Base-by-base conservation (phyloP, 2,888 invertebrate genomes). In the Tetragnatha montana region DNA sequence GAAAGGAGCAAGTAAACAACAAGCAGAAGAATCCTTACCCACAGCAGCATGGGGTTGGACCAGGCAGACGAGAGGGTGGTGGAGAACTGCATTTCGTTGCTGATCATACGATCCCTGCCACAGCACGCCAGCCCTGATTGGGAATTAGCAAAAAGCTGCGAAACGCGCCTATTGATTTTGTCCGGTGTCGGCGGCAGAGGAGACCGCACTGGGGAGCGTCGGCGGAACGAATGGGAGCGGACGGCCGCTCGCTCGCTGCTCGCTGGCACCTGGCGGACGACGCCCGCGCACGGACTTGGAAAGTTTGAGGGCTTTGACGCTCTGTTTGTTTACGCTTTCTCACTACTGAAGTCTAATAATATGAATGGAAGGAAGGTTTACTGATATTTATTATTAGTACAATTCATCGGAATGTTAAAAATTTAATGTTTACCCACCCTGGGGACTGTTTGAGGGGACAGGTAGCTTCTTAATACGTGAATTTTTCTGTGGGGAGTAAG, bases 1-100 rank as follows among this genome's bases (percentile, higher is more conserved):
- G 22, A 78, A 68, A 51, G 17, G 60, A 82, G n/a, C n/a, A n/a
- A 19, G 35, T 21, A 60, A 50, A 74, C 17, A 73, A 80, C 14
- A 68, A 80, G 3, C 68, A 84, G 50, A 22, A n/a, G 35, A 14
- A n/a, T 12, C 47, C 89, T 90, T 87, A 90, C 89, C 89, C 89
- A 90, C 82, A 90, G 82, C 71, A 90, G 79, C 89, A 90, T 90
- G 82, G 89, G 89, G 74, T 90, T 90, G 47, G 89, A 90, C 89
- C 89, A 90, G 79, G 89, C 89, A 49, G 89, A 90, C 22, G 89
- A 90, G 49, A 90, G 71, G 10, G 89, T 89, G 68, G 89, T 90
- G 49, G 89, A 90, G 78, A 90, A 90, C 79, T 90, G 89, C 89
- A 90, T 90, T 79, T 90, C 89, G 89, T 90, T 90, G 86, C 87